A percentile compares a stretch with the other conserved stretches of the same genome.
phyloP scores from a whole-genome alignment of 2,113 vertebrate genomes.

The Addax nasomaculatus region DNA sequence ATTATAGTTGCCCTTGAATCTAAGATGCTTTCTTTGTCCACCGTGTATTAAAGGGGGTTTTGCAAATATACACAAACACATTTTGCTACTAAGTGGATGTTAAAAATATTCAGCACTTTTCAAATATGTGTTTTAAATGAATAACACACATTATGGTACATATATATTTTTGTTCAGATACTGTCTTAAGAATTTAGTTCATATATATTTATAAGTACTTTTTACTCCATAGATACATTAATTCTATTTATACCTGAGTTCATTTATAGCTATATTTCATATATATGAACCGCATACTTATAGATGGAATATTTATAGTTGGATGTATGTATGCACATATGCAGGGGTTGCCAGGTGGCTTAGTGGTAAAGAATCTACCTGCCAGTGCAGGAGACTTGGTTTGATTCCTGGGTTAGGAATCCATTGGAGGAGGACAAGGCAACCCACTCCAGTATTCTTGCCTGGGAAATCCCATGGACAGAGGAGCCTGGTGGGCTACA shows the following conservation, averaged over 20 bases:
- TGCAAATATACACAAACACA: constrained; percentile 30
- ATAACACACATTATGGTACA: background rate
- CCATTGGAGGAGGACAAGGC: background rate
- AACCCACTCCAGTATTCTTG: background rate
- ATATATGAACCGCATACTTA: background rate
- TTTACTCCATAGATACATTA: background rate
- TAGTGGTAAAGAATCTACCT: background rate
- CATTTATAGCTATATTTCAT: background rate
- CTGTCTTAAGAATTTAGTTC: background rate
- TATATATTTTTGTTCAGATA: background rate
- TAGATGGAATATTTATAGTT: background rate
- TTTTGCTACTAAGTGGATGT: background rate
- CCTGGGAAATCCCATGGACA: background rate
- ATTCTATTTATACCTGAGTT: background rate
- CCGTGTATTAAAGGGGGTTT: background rate
- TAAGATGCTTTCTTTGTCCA: constrained; percentile 36
- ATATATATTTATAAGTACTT: background rate
- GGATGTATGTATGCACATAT: background rate
- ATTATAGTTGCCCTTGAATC: constrained; percentile 33
- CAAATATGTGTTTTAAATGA: constrained; percentile 21
- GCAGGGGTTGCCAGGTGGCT: background rate
- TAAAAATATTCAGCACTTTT: constrained; percentile 1
- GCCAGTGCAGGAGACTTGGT: background rate
- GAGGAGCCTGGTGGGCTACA: background rate
- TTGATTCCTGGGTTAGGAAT: background rate